Conservation (phyloP, 1,140 invertebrate genomes). For the Drosophila rhopaloa region DNA sequence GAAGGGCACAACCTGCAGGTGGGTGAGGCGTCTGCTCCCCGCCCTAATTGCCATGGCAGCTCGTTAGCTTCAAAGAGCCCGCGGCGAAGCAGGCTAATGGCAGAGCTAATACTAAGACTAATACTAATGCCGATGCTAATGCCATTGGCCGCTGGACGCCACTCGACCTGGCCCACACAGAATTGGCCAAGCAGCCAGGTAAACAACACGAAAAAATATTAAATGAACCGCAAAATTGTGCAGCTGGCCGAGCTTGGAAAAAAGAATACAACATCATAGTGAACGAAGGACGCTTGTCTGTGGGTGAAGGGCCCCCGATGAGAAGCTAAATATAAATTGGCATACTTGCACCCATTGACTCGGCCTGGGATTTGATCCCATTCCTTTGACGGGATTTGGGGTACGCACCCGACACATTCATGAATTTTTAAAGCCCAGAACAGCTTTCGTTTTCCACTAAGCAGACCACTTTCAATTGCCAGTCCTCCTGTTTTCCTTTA, state of each 20-base stretch:
- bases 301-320: constrained; percentile 34
- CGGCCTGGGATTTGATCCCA: constrained; percentile 35
- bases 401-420: constrained; percentile 33
- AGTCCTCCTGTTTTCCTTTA: constrained; percentile 10
- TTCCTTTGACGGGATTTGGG: background rate
- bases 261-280: constrained; percentile 27
- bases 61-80: constrained; percentile 69
- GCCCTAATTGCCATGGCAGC: constrained; percentile 76
- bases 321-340: constrained; percentile 69
- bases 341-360: constrained; percentile 58
- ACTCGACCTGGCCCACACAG: constrained; percentile 36
- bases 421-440: constrained; percentile 53
- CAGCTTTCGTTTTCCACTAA: constrained; percentile 18
- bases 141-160: constrained; percentile 52
- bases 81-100: constrained; percentile 37
- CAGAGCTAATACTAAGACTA: constrained; percentile 39
- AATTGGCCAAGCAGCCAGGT: constrained; percentile 52
- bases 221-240: constrained; percentile 83
- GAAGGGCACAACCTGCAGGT: constrained; percentile 15
- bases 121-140: constrained; percentile 53
- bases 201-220: constrained; percentile 79
- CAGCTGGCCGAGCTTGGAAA: constrained; percentile 54
- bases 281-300: constrained; percentile 37
- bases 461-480: constrained; percentile 56
- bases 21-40: constrained; percentile 1